phyloP scores from a whole-genome alignment of 2,797 vertebrate species.

The Pseudotriccus pelzelni region DNA sequence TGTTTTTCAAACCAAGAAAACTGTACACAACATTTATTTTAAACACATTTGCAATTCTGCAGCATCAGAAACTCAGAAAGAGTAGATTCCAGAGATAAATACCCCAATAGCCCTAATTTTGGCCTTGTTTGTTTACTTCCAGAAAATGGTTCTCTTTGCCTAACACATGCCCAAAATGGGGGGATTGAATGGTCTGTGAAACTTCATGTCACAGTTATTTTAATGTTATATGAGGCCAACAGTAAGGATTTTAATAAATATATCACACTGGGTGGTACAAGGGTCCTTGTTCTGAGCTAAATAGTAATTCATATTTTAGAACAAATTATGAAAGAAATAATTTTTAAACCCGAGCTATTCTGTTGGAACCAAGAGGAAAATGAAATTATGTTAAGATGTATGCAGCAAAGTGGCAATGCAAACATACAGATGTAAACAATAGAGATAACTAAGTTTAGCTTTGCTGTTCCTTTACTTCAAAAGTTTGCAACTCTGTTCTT shows the following conservation, averaged over 20 bases:
- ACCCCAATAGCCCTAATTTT: not conserved
- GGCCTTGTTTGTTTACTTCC: not conserved
- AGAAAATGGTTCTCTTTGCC: not conserved
- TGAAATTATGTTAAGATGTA: not conserved
- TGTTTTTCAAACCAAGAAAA: not conserved
- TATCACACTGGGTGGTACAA: not conserved
- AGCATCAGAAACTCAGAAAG: not conserved
- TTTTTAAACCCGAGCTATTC: not conserved
- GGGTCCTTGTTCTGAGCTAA: not conserved
- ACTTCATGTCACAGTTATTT: not conserved
- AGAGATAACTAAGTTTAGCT: not conserved
- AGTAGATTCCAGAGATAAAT: not conserved
- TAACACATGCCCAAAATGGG: not conserved
- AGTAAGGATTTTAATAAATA: not conserved
- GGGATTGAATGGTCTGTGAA: not conserved
- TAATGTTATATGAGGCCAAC: not conserved
- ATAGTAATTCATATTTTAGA: not conserved
- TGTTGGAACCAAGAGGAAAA: not conserved
- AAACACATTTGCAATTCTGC: not conserved
- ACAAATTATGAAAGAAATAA: not conserved
- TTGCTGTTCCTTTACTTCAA: not conserved
- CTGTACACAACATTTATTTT: not conserved
- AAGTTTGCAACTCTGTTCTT: not conserved
- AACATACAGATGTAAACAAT: not conserved
- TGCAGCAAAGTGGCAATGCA: not conserved